Evolutionary conservation across 2,888 invertebrate species (phyloP).

Genomic region (Ormyrus pomaceus): DNA sequence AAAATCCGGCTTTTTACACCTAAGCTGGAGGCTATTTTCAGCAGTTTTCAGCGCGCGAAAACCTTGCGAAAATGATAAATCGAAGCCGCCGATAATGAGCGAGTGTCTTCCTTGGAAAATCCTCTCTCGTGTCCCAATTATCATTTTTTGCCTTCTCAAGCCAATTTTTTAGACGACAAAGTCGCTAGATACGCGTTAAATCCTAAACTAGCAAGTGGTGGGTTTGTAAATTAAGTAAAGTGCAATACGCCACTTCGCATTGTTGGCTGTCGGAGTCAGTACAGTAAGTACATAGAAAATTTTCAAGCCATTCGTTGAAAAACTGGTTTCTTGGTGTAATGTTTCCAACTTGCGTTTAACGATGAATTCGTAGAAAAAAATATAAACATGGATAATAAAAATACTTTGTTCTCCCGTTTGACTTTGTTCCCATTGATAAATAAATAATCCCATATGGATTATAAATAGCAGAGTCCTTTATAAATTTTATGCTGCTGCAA

Average conservation of each 20-base stretch:
- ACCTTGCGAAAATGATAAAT: background rate
- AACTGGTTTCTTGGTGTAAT: constrained; percentile 3
- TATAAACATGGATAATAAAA: background rate
- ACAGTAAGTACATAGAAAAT: background rate
- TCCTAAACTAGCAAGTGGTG: too few species aligned
- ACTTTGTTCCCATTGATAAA: background rate
- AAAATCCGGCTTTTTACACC: background rate
- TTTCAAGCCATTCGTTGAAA: background rate
- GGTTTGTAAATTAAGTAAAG: too few species aligned
- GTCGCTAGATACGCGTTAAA: too few species aligned
- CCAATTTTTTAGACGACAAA: too few species aligned
- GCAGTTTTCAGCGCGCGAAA: background rate
- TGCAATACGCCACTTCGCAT: too few species aligned
- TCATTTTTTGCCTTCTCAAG: too few species aligned
- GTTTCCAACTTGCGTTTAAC: constrained; percentile 9
- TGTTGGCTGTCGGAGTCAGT: too few species aligned
- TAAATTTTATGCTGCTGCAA: background rate
- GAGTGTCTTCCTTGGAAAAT: too few species aligned
- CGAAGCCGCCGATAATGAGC: background rate
- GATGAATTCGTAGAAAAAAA: background rate
- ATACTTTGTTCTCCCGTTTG: background rate
- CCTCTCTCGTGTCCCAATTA: too few species aligned
- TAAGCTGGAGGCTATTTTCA: background rate
- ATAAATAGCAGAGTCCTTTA: too few species aligned
- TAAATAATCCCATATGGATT: background rate